Evolutionary conservation across 2,797 vertebrate genomes (phyloP).

Genomic region (Heliangelus exortis): DNA sequence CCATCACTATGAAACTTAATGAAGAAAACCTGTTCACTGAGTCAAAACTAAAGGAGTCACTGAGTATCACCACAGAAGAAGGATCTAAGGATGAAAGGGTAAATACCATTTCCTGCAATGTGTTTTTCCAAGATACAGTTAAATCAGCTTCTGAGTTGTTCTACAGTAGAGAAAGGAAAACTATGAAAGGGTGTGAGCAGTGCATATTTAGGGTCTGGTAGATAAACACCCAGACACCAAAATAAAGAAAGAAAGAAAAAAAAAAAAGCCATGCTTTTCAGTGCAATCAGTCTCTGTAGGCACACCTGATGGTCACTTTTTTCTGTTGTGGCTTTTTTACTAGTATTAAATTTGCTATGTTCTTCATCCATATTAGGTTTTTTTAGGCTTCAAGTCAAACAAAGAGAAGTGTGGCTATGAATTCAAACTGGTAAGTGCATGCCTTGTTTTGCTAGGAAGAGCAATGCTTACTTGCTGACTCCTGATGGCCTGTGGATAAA

Average conservation of each 20-base stretch:
- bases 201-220: background rate
- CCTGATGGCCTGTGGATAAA: background rate
- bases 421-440: background rate
- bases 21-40: conserved; percentile 18
- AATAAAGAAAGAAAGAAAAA: no score
- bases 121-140: conserved; percentile 40
- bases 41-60: conserved; percentile 26
- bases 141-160: background rate
- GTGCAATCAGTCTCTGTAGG: background rate
- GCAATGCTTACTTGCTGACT: background rate
- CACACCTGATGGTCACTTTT: background rate
- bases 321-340: background rate
- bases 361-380: background rate
- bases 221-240: background rate
- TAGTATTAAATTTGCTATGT: background rate
- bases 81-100: conserved; percentile 47
- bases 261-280: background rate
- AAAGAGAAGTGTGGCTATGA: background rate
- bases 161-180: background rate
- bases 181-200: background rate
- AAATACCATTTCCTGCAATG: conserved; percentile 36
- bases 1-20: conserved; percentile 39
- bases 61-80: background rate
- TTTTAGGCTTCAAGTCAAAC: background rate
- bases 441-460: background rate